Evolutionary conservation across 2,888 invertebrate species (phyloP).

Genomic region (Rhaphigaster nebulosa): DNA sequence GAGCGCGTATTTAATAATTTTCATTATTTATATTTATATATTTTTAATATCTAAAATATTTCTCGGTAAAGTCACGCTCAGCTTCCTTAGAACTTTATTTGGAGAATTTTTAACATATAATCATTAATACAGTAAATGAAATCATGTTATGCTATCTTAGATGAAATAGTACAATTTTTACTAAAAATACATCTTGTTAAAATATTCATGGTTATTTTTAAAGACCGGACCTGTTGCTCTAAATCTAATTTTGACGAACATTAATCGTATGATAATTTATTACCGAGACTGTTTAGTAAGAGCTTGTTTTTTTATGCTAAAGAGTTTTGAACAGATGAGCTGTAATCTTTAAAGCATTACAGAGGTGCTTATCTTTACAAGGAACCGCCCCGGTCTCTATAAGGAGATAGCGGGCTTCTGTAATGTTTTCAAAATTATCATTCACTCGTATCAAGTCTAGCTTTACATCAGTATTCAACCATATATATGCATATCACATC

Average conservation of each 20-base stretch:
- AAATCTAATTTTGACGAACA: neutral
- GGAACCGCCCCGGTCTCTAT: neutral
- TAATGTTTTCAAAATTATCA: neutral
- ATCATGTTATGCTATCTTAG: no score
- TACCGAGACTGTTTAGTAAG: neutral
- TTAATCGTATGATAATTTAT: neutral
- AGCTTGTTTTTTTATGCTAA: neutral
- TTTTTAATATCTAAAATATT: no score
- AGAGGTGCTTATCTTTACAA: neutral
- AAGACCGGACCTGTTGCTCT: neutral
- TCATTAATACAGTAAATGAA: no score
- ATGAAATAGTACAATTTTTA: no score
- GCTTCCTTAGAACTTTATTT: no score
- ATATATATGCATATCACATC: neutral
- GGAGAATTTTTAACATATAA: no score
- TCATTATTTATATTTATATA: no score
- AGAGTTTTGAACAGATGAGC: neutral
- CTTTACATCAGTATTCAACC: neutral
- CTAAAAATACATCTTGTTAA: no score
- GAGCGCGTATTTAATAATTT: no score
- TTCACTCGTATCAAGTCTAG: neutral
- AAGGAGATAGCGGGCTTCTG: neutral
- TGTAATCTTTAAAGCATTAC: neutral
- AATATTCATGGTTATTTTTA: no score
- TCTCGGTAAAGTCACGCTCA: no score